Evolutionary conservation across 2,888 invertebrate species (phyloP), one percentile per base, ranked within the genome.

Genomic region (Brenthis ino): DNA sequence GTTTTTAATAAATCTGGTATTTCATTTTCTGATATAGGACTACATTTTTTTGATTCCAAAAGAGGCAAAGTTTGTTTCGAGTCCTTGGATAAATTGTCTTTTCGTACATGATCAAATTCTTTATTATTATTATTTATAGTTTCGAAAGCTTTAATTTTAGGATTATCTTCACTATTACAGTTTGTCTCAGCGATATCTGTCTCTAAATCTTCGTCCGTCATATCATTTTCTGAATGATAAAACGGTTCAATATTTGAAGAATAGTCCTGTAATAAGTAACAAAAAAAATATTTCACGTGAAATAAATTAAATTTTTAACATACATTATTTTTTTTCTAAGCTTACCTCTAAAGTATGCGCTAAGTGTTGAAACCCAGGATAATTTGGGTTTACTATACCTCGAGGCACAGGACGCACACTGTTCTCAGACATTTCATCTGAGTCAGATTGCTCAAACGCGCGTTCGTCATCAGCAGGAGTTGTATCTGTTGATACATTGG

Each of bases 351-450:
- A 91, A 71, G 95, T 95, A 80, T 96, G 95, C 20, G 96, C 96
- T 79, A 96, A 93, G 85, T 96, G 96, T 83, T 97, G 96, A 86
- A 97, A 97, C 68, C 97, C 96, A 28, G 96, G 96, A 89, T 97
- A 97, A 87, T 97, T 97, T 64, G 96, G 96, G 90, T 97, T 97
- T 79, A 96, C 95, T 77, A 96, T 96, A 75, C 96, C 96, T 77
- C 95, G 93, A 67, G 95, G 95, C 80, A 93, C 90, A 72, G 81
- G 79, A 69, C 85, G 86, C 67, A 83, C 73, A 69, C 80, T 85
- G 79, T 88, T 91, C 72, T 89, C 89, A 74, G 90, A 91, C 86
- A 91, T 92, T 77, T 93, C 93, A 87, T 93, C 93, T 74, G 91
- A 88, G 78, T 94, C 94, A 64, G 94, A 94, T 72, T 93, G 86